phyloP scores from a whole-genome alignment of 2,113 vertebrate species.

The Cryptotis parvus region DNA sequence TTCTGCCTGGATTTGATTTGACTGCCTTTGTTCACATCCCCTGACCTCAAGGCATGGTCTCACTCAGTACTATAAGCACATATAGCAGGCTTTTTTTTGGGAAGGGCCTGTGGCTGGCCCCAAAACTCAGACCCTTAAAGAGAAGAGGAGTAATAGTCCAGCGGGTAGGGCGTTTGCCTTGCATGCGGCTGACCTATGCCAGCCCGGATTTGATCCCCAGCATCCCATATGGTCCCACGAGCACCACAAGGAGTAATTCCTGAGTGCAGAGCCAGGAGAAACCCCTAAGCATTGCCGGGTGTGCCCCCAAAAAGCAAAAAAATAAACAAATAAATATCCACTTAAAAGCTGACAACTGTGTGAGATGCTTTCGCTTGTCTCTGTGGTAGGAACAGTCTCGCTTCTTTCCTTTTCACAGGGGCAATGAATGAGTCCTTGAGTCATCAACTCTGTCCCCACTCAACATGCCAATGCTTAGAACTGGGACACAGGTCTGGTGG shows the following conservation, averaged over 20 bases:
- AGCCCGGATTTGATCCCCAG: too few relatives aligned
- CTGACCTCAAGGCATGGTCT: constrained; percentile 1
- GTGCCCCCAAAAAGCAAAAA: too few relatives aligned
- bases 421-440: background rate
- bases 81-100: constrained; percentile 11
- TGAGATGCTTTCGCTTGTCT: background rate
- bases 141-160: background rate
- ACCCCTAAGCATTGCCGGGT: too few relatives aligned
- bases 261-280: too few relatives aligned
- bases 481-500: background rate
- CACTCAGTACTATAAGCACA: background rate
- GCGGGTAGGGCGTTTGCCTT: too few relatives aligned
- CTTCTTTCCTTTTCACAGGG: background rate
- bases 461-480: constrained; percentile 25
- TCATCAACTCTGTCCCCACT: background rate
- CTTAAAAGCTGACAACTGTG: background rate
- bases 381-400: background rate
- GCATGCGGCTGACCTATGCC: too few relatives aligned
- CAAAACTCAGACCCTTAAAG: background rate
- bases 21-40: background rate
- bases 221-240: too few relatives aligned
- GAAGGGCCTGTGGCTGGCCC: background rate
- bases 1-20: background rate
- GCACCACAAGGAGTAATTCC: too few relatives aligned
- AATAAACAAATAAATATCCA: too few relatives aligned